A percentile compares a stretch with the other conserved stretches of the same genome.
Evolutionary conservation across 2,888 invertebrate genomes (phyloP).

Genomic region (Drosophila stalkeri): DNA sequence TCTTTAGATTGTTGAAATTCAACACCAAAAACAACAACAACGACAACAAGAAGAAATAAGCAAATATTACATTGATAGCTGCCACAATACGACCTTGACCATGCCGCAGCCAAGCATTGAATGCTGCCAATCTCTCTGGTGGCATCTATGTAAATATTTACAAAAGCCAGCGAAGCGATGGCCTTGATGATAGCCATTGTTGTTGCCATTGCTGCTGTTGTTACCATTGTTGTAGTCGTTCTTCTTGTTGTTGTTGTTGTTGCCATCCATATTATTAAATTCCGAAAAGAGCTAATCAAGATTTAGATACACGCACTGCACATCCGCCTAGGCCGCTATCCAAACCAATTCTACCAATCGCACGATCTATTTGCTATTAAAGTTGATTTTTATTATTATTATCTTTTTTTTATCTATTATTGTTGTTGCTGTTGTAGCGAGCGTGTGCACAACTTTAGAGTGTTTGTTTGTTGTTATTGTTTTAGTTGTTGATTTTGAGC

Average conservation of each 20-base stretch:
- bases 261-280: conserved; percentile 45
- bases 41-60: background rate
- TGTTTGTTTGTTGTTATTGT: conserved; percentile 38
- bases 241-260: conserved; percentile 24
- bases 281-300: conserved; percentile 63
- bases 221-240: conserved; percentile 6
- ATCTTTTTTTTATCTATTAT: conserved; percentile 13
- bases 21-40: background rate
- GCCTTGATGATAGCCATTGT: conserved; percentile 55
- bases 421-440: conserved; percentile 16
- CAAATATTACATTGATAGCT: conserved; percentile 19
- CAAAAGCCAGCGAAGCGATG: conserved; percentile 57
- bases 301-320: conserved; percentile 53
- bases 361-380: conserved; percentile 63
- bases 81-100: conserved; percentile 68
- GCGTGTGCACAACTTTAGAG: conserved; percentile 41
- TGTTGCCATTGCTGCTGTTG: conserved; percentile 18
- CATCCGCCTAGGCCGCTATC: conserved; percentile 53
- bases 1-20: background rate
- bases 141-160: conserved; percentile 75
- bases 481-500: conserved; percentile 43
- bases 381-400: conserved; percentile 49
- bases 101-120: conserved; percentile 34
- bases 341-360: conserved; percentile 43
- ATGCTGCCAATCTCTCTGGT: conserved; percentile 46